Base-by-base conservation (phyloP, 2,888 invertebrate species). In the Galerucella pusilla region DNA sequence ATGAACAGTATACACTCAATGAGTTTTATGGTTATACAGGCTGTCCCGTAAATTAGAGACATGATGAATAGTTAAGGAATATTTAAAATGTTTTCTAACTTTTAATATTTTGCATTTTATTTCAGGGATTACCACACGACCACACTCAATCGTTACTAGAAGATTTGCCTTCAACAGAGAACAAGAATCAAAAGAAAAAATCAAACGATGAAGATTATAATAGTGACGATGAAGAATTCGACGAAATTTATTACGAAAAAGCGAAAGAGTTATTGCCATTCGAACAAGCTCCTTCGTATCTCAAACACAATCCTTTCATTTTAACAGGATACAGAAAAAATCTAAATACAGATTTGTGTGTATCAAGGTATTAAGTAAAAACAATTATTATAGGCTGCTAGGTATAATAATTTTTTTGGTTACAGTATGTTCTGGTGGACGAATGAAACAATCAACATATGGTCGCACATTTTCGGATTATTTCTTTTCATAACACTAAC, bases 381-480 rank as follows among this genome's bases (percentile, higher is more conserved):
- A 35, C 35, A 52, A 12, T 14, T 14, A 12, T 12, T 20, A 11
- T 66, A 6, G 5, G 35, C 6, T 35, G 35, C 6, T 42, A 2
- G 35, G 10, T 20, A 35, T 6, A 63, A 12, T 60, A n/a, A 12
- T 59, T 52, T 74, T 72, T 73, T 77, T 74, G 74, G 74, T 89
- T 92, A 78, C 89, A 96, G 97, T 87, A 90, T 97, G 85, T 97
- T 98, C 89, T 95, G 96, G 93, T 96, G 97, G 96, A 97, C 96
- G 73, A 98, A 98, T 87, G 98, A 98, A 88, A 98, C 97, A 0
- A 92, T 98, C 86, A 98, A 98, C 86, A 97, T 98, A 85, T 98
- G 98, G 98, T 96, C 96, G 64, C 98, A 98, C 86, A 90, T 98
- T 84, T 94, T 95, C 83, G 96, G 96, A 11, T 94, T 94, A 89